phyloP scores from a whole-genome alignment of 53 echinoderm and acorn worm species.

The Temnopleurus reevesii region DNA sequence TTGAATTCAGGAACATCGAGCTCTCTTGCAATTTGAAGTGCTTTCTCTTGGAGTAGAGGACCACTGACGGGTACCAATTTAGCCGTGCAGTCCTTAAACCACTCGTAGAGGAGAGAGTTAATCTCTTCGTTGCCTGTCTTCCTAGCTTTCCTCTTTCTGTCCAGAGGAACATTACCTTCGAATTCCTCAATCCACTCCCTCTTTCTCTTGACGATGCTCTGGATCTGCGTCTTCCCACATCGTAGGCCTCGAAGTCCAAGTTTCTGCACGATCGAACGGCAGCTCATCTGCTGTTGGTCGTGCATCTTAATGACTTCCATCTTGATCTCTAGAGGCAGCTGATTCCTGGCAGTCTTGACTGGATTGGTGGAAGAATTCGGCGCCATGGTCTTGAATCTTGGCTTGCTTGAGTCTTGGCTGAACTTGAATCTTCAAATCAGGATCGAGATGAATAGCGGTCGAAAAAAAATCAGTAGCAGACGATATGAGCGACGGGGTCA shows the following conservation, averaged over 20 bases:
- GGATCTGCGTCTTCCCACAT: slow-evolving; percentile 69
- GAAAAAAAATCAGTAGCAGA: too few species aligned
- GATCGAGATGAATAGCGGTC: too few species aligned
- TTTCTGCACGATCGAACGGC: slow-evolving; percentile 31
- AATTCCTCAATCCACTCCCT: slow-evolving; percentile 37
- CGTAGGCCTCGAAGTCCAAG: slow-evolving; percentile 19
- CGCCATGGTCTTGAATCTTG: too few species aligned
- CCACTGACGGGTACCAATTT: slow-evolving; percentile 40
- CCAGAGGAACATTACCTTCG: slow-evolving; percentile 17
- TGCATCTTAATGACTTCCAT: slow-evolving; percentile 46
- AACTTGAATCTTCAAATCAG: too few species aligned
- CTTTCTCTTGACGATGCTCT: slow-evolving; percentile 61
- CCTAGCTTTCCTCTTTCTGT: slow-evolving; percentile 38
- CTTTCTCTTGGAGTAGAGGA: slow-evolving; percentile 53
- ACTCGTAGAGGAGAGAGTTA: slow-evolving; percentile 45
- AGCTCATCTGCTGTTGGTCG: slow-evolving; percentile 53
- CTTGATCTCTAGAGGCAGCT: slow-evolving; percentile 44
- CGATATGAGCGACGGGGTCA: too few species aligned
- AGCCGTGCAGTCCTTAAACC: slow-evolving; percentile 41
- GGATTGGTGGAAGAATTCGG: not conserved
- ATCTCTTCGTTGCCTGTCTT: slow-evolving; percentile 64
- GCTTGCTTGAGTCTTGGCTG: too few species aligned
- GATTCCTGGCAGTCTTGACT: not conserved
- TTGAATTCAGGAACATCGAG: slow-evolving; percentile 55
- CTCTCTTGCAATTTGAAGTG: slow-evolving; percentile 46